A percentile compares a stretch with the other conserved stretches of the same genome.
These are phyloP conservation scores for Romanogobio albipinnatus DNA, from an alignment of 2,113 vertebrate species.

Conservation along the genomic window DNA sequence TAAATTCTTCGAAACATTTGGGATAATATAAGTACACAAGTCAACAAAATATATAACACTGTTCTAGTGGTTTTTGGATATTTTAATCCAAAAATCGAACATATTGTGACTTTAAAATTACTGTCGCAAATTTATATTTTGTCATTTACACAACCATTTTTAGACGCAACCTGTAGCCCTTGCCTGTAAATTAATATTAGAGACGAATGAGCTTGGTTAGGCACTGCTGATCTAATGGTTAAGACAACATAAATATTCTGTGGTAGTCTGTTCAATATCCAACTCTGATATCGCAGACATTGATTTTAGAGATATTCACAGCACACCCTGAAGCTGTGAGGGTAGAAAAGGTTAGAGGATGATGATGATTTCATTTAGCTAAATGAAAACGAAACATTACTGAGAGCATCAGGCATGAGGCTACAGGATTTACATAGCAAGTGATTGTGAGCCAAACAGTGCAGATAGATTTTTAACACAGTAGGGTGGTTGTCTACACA, in stretches of 20 bases:
- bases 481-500: too few relatives aligned
- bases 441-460: neutral
- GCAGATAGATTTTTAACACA: too few relatives aligned
- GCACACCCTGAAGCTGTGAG: neutral
- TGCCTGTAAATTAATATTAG: too few relatives aligned
- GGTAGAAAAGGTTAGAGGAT: neutral
- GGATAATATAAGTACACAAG: too few relatives aligned
- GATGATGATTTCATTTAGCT: conserved; percentile 32
- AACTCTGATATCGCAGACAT: neutral
- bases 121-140: neutral
- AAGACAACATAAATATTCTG: neutral
- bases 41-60: too few relatives aligned
- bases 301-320: neutral
- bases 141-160: neutral
- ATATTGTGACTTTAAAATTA: neutral
- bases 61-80: too few relatives aligned
- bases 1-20: too few relatives aligned
- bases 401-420: neutral
- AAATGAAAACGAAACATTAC: neutral
- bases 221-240: neutral
- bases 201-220: neutral
- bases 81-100: too few relatives aligned
- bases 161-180: neutral
- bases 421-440: conserved; percentile 24
- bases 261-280: neutral